Evolutionary conservation across 2,888 invertebrate species (phyloP), one percentile per base, ranked within the genome.

Genomic region (Polydrusus cervinus): DNA sequence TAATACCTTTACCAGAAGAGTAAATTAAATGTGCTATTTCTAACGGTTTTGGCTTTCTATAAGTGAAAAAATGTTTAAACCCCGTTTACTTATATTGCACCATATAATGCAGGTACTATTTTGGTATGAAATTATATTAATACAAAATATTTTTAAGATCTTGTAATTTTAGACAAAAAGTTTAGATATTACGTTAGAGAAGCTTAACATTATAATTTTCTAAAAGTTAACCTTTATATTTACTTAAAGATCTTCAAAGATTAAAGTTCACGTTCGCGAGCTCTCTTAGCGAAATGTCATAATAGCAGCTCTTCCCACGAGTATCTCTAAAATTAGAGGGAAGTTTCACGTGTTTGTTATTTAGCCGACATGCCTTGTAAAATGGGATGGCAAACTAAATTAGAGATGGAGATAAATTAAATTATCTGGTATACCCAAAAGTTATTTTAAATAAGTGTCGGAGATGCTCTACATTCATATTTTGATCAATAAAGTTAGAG

Each of bases 311-410:
- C 60, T 60, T 60, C 60, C 60, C 60, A 60, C 60, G 60, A 60
- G 38, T 53, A 60, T 38, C 60, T 60, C 53, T 34, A 47, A 60
- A 69, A 60, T 57, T 40, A 40, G 13, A 34, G 60, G 61, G 18
- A 14, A 70, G 13, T 62, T 62, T 62, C 62, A 62, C 62, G 62
- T 62, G 43, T 62, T 62, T 62, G 62, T 62, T 62, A 62, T 62
- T 62, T 62, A 45, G 25, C 45, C 40, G 43, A 62, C 43, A 62
- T 43, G 62, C 43, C 62, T 62, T 45, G 43, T 43, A 62, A 25
- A 62, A 43, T 62, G 25, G 45, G 43, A 43, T 62, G 18, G 62
- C 40, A 62, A 43, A 62, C 45, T 43, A 43, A 62, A 62, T 62
- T 62, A 62, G 43, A 62, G 40, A 62, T 62, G 62, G 45, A 62